Percentiles rank a stretch among this genome's conserved stretches.
Evolutionary conservation across 2,888 invertebrate genomes (phyloP).

Genomic region (Oscheius myriophilus): DNA sequence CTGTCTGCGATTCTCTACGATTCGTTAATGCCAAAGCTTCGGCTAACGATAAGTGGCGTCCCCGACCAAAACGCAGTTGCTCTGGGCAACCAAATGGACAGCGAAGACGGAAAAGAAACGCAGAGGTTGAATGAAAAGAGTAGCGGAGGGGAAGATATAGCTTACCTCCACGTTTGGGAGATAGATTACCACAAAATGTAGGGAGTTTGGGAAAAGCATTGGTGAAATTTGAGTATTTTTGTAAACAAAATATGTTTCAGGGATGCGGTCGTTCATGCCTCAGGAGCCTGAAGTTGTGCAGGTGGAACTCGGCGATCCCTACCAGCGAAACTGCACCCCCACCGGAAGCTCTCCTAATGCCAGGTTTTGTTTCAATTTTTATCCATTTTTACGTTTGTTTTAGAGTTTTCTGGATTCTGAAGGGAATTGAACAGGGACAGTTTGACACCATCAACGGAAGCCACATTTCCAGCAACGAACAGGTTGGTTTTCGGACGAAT

Average conservation of each 20-base stretch:
- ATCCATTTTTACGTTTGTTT: slow-evolving; percentile 14
- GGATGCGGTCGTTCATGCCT: slow-evolving; percentile 60
- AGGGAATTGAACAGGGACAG: slow-evolving; percentile 62
- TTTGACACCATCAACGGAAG: slow-evolving; percentile 68
- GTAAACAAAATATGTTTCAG: slow-evolving; percentile 38
- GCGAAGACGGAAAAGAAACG: too few species aligned
- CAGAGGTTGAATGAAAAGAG: neutral
- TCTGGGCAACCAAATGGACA: too few species aligned
- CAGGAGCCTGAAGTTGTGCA: slow-evolving; percentile 58
- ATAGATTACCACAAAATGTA: neutral
- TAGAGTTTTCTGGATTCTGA: slow-evolving; percentile 70
- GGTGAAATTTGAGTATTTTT: neutral
- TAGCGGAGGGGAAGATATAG: neutral
- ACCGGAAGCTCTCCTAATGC: slow-evolving; percentile 67
- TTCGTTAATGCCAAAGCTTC: too few species aligned
- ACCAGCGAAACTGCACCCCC: slow-evolving; percentile 66
- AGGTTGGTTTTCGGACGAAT: slow-evolving; percentile 45
- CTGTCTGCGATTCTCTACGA: too few species aligned
- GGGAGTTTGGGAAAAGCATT: neutral
- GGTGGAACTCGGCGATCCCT: slow-evolving; percentile 69
- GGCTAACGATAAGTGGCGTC: too few species aligned
- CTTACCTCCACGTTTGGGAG: neutral
- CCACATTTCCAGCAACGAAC: slow-evolving; percentile 69
- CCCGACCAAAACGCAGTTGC: too few species aligned
- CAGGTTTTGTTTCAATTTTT: slow-evolving; percentile 29